phyloP scores from a whole-genome alignment of 1,140 invertebrate genomes.

The Polypedilum vanderplanki region DNA sequence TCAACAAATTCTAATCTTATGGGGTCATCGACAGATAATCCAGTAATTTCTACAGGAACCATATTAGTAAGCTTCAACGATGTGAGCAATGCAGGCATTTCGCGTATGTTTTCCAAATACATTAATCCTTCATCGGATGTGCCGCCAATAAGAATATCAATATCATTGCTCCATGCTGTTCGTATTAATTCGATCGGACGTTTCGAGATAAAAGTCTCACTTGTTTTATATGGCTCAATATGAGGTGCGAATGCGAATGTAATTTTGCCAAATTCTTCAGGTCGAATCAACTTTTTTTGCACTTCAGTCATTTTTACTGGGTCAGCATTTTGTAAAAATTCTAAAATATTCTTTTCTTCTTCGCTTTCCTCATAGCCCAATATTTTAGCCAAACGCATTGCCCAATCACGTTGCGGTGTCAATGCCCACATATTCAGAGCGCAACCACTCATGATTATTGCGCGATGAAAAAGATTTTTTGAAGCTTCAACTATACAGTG shows the following conservation, averaged over 20 bases:
- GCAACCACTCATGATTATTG: constrained; percentile 43
- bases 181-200: constrained; percentile 42
- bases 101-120: constrained; percentile 33
- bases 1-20: constrained; percentile 1
- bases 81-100: constrained; percentile 1
- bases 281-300: neutral
- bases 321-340: constrained; percentile 37
- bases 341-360: constrained; percentile 35
- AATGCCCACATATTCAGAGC: constrained; percentile 39
- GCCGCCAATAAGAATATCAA: constrained; percentile 44
- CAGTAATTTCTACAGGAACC: neutral
- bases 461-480: constrained; percentile 44
- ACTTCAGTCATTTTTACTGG: neutral
- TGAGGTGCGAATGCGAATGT: constrained; percentile 35
- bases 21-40: neutral
- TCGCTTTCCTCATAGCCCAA: constrained; percentile 38
- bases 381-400: constrained; percentile 39
- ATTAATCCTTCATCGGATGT: constrained; percentile 44
- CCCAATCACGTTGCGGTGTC: constrained; percentile 39
- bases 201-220: constrained; percentile 38
- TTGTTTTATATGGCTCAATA: constrained; percentile 41
- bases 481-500: constrained; percentile 50
- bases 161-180: constrained; percentile 43
- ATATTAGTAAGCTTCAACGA: constrained; percentile 20
- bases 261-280: neutral